Evolutionary conservation across 2,888 invertebrate genomes (phyloP), one percentile per base, ranked within the genome.

Genomic region (Timema cristinae): DNA sequence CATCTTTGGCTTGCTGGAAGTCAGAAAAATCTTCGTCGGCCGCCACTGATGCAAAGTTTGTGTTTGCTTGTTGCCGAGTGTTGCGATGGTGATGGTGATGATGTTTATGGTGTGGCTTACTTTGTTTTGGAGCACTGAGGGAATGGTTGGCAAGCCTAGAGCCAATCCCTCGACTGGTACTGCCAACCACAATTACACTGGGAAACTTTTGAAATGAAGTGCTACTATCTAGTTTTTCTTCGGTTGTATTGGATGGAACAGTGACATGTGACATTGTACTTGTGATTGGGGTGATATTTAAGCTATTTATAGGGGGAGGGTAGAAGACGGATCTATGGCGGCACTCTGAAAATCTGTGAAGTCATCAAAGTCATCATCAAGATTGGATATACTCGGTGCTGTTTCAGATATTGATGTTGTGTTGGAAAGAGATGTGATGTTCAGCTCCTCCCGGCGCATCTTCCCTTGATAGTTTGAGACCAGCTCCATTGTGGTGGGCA

Each of bases 341-440:
- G 78, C 79, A 76, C 84, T 84, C 77, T 85, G 85, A 75, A 85
- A 85, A 50, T 85, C 85, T 0, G 83, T 82, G 76, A 85, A 85
- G 15, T 85, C 85, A 75, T 85, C 84, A 72, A 76, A 76, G 67
- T 72, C 72, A 63, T 70, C 73, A 56, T 67, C 69, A 51, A 16
- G 70, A 15, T 50, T 49, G 63, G 11, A 67, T 5, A n/a, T 32
- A 32, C 32, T 32, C 32, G 32, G 32, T 32, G 32, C 4, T 32
- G 32, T 32, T 32, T 32, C 32, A 32, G 32, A 32, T n/a, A 66
- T 56, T 47, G 11, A 13, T 16, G 50, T 47, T n/a, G n/a, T 15
- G 10, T 66, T 66, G 47, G 11, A 32, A 50, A 8, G 13, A 11
- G 50, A 67, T 63, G 50, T 70, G 50, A 73, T 52, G 54, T 73